A percentile compares a stretch with the other conserved stretches of the same genome.
phyloP scores from a whole-genome alignment of 2,797 vertebrate genomes.

The Anniella stebbinsi region DNA sequence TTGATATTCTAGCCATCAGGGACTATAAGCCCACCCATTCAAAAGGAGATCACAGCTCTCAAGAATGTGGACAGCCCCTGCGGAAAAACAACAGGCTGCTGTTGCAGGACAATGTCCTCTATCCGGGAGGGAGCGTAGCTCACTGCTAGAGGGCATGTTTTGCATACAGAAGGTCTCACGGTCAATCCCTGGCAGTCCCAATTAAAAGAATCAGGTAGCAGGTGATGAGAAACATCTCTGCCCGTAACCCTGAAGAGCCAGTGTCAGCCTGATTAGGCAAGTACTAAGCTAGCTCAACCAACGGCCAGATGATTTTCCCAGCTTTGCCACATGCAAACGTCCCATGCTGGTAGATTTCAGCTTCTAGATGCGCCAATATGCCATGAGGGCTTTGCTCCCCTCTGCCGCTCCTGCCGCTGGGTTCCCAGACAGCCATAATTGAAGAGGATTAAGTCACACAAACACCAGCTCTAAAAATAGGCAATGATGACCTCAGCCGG shows the following conservation, averaged over 20 bases:
- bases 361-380: too few relatives aligned
- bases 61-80: background rate
- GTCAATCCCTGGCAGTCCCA: background rate
- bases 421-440: conserved; percentile 25
- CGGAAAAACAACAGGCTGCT: background rate
- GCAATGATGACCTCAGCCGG: background rate
- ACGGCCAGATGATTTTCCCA: background rate
- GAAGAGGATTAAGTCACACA: conserved; percentile 29
- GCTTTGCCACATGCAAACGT: background rate
- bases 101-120: background rate
- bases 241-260: background rate
- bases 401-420: background rate
- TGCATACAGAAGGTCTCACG: background rate
- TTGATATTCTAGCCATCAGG: background rate
- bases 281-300: background rate
- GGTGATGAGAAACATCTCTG: background rate
- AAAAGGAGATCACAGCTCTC: background rate
- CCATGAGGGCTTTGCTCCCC: background rate
- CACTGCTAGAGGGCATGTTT: background rate
- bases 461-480: conserved; percentile 20
- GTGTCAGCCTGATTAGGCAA: background rate
- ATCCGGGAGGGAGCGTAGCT: background rate
- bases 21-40: background rate
- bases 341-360: background rate
- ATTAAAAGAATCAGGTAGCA: background rate